Evolutionary conservation across 2,113 vertebrate genomes (phyloP).

Genomic region (Pelmatolapia mariae): DNA sequence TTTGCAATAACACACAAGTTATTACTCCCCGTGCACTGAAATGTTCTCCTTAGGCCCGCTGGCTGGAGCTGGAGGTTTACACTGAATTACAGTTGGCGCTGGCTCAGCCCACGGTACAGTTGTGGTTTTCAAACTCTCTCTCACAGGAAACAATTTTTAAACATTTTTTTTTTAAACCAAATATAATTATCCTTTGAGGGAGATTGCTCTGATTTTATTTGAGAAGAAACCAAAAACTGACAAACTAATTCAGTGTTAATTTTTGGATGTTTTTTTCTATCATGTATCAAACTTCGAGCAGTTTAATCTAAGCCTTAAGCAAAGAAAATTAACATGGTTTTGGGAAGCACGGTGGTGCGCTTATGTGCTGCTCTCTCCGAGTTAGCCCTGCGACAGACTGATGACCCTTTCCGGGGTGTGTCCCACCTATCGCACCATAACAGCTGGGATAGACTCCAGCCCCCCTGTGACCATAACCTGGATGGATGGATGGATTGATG

Average conservation of each 20-base stretch:
- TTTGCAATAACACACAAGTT: constrained; percentile 33
- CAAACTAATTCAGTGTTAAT: neutral
- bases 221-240: neutral
- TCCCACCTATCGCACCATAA: neutral
- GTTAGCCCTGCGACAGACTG: neutral
- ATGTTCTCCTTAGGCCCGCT: neutral
- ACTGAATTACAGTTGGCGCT: neutral
- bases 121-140: neutral
- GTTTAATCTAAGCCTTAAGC: neutral
- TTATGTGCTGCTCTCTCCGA: neutral
- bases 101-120: neutral
- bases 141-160: neutral
- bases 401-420: neutral
- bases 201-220: neutral
- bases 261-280: neutral
- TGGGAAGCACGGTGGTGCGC: neutral
- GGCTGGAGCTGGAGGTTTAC: neutral
- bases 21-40: constrained; percentile 22
- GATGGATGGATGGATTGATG: neutral
- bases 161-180: neutral
- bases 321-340: neutral
- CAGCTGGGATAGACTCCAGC: neutral
- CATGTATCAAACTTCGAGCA: neutral
- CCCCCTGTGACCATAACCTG: neutral
- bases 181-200: neutral